Conservation (phyloP, 2,797 vertebrate genomes). For the Trachurus trachurus region DNA sequence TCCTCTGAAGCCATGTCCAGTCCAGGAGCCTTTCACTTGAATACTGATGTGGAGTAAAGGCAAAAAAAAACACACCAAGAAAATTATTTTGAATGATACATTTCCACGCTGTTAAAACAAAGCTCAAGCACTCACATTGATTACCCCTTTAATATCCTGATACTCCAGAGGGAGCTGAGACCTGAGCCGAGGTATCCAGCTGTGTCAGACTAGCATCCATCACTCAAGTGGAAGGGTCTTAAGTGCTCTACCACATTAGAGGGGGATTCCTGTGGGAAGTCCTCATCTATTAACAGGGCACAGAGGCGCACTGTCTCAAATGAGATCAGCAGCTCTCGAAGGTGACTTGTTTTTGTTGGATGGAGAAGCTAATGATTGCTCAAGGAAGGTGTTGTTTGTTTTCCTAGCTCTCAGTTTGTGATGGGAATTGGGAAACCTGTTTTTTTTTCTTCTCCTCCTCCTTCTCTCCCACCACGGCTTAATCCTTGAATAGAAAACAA, state of each 20-base stretch:
- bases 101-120: slow-evolving; percentile 1
- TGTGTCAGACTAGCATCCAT: slow-evolving; percentile 66
- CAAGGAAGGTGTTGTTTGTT: slow-evolving; percentile 42
- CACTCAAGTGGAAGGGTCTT: slow-evolving; percentile 59
- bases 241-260: slow-evolving; percentile 65
- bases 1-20: neutral
- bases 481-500: slow-evolving; percentile 39
- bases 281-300: slow-evolving; percentile 64
- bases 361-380: slow-evolving; percentile 39
- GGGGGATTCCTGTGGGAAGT: slow-evolving; percentile 61
- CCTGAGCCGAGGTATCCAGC: slow-evolving; percentile 26
- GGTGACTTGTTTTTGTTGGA: slow-evolving; percentile 68
- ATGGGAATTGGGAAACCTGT: neutral
- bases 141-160: slow-evolving; percentile 33
- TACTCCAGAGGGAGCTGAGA: slow-evolving; percentile 23
- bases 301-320: slow-evolving; percentile 52
- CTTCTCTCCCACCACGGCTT: neutral
- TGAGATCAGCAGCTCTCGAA: slow-evolving; percentile 63
- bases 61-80: neutral
- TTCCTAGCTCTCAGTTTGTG: slow-evolving; percentile 21
- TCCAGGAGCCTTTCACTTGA: neutral
- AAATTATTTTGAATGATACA: neutral
- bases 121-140: slow-evolving; percentile 42
- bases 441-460: too few species aligned
- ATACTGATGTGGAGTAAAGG: neutral